Evolutionary conservation across 1,140 invertebrate species (phyloP).

Genomic region (Galendromus occidentalis): DNA sequence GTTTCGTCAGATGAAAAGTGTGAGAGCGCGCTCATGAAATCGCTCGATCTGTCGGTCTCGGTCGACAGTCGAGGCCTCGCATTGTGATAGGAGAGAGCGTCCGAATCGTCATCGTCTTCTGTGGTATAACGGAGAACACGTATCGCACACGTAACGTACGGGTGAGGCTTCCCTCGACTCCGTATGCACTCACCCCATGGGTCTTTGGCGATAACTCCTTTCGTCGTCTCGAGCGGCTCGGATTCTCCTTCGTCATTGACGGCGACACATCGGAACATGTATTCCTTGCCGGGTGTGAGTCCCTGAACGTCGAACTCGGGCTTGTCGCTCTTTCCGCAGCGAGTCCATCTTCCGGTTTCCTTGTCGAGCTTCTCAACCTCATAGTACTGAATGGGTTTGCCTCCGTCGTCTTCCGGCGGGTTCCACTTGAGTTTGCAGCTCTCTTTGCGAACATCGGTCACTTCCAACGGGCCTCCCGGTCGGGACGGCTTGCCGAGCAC

Average conservation of each 20-base stretch:
- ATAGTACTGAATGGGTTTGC: conserved; percentile 76
- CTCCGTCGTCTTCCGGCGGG: conserved; percentile 79
- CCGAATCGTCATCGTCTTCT: background rate
- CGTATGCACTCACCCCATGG: conserved; percentile 58
- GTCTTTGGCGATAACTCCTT: conserved; percentile 76
- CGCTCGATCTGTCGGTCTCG: background rate
- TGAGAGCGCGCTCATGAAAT: background rate
- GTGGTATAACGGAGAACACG: background rate
- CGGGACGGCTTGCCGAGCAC: conserved; percentile 57
- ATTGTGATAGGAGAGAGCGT: background rate
- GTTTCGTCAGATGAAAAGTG: background rate
- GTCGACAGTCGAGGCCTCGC: background rate
- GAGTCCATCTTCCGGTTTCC: conserved; percentile 67
- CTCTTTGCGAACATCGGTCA: conserved; percentile 61
- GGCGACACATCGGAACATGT: conserved; percentile 86
- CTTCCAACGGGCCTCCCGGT: conserved; percentile 71
- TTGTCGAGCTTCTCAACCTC: conserved; percentile 82
- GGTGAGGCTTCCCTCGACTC: too few relatives aligned
- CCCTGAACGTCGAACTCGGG: conserved; percentile 71
- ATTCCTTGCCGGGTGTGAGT: conserved; percentile 70
- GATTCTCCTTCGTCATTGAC: conserved; percentile 90
- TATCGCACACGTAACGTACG: background rate
- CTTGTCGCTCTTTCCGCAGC: conserved; percentile 51
- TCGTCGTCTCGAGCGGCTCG: conserved; percentile 66
- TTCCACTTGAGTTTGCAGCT: conserved; percentile 71